Conservation (phyloP, 2,888 invertebrate genomes). For the Macrophya annulata region DNA sequence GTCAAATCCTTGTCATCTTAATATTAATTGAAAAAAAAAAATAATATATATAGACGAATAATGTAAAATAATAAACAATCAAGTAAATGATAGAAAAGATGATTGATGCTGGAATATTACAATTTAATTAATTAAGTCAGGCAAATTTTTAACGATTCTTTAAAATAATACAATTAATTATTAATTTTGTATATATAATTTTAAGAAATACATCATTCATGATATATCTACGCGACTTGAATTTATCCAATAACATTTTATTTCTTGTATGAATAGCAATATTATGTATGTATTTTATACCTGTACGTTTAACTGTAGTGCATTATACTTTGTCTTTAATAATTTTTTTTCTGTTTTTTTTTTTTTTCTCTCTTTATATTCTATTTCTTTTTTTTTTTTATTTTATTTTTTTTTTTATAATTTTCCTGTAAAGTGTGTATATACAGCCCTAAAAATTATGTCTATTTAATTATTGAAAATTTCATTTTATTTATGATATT, state of each 20-base stretch:
- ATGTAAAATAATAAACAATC: conserved; percentile 72
- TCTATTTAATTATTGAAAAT: not conserved
- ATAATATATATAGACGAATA: no score
- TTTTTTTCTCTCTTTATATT: no score
- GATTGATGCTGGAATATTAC: conserved; percentile 73
- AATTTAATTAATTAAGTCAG: conserved; percentile 58
- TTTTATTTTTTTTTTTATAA: not conserved
- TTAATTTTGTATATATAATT: not conserved
- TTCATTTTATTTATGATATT: conserved; percentile 1
- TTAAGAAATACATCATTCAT: conserved; percentile 3
- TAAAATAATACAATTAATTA: conserved; percentile 58
- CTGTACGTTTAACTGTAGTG: conserved; percentile 5
- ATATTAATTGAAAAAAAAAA: conserved; percentile 77
- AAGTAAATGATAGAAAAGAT: conserved; percentile 77
- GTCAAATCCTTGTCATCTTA: conserved; percentile 73
- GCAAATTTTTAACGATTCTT: conserved; percentile 65
- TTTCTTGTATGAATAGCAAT: not conserved
- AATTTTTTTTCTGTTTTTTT: not conserved
- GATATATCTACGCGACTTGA: not conserved
- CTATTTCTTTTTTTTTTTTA: not conserved
- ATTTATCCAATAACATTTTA: not conserved
- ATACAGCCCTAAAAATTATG: conserved; percentile 21
- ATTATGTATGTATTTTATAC: not conserved
- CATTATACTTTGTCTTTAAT: not conserved
- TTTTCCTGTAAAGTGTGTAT: conserved; percentile 15